Evolutionary conservation across 1,140 invertebrate species (phyloP).

Genomic region (Megalopta genalis): DNA sequence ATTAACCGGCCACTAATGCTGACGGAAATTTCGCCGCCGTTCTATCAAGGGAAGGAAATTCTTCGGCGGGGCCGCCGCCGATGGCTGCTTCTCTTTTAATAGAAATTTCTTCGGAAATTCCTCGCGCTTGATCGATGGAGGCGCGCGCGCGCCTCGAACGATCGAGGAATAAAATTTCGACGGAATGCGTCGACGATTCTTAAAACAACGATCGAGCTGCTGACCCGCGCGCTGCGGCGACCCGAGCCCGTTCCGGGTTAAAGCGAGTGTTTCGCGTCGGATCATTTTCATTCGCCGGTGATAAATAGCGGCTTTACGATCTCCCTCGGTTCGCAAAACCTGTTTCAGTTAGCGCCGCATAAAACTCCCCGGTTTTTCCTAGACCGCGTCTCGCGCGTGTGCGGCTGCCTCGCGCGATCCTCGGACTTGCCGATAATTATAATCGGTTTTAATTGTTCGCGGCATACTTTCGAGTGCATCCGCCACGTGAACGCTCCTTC

Average conservation of each 20-base stretch:
- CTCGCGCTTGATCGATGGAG: too few species aligned
- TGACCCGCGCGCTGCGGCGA: too few species aligned
- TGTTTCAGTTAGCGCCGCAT: conserved; percentile 16
- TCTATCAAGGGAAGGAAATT: neutral
- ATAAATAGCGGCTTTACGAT: conserved; percentile 29
- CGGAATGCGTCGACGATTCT: too few species aligned
- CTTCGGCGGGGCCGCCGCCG: neutral
- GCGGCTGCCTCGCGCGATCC: neutral
- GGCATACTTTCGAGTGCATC: neutral
- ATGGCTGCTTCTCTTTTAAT: too few species aligned
- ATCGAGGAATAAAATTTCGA: too few species aligned
- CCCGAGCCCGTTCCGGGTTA: too few species aligned
- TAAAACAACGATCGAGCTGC: too few species aligned
- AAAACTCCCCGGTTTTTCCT: neutral
- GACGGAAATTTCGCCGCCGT: neutral
- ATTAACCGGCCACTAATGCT: neutral
- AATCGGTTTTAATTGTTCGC: neutral
- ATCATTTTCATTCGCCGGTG: conserved; percentile 18
- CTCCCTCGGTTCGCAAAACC: conserved; percentile 7
- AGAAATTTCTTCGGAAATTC: too few species aligned
- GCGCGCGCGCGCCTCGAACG: too few species aligned
- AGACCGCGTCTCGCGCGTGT: neutral
- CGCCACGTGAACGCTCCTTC: too few species aligned
- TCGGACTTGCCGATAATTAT: neutral
- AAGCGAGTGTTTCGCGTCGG: too few species aligned